Evolutionary conservation across 1,140 invertebrate genomes (phyloP).

Genomic region (Leptestheria dahalacensis): DNA sequence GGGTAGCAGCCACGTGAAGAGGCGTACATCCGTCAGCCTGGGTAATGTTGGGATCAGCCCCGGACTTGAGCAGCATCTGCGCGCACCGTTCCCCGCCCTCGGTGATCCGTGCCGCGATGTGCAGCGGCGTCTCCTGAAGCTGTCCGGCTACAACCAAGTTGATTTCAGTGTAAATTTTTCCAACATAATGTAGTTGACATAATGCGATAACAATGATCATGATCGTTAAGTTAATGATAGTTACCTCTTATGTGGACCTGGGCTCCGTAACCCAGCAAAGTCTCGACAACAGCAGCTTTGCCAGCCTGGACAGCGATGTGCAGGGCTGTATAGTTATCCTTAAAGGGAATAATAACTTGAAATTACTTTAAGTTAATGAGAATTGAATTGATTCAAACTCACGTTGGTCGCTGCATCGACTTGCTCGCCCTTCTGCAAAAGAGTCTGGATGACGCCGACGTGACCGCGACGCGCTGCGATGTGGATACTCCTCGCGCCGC

Average conservation of each 20-base stretch:
- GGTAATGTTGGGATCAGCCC: conserved; percentile 81
- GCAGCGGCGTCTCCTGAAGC: conserved; percentile 78
- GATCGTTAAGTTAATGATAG: background rate
- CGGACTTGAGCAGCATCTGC: conserved; percentile 91
- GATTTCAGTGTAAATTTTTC: too few species aligned
- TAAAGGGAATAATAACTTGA: conserved; percentile 15
- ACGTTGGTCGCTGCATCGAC: conserved; percentile 90
- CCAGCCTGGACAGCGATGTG: conserved; percentile 95
- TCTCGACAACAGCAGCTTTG: conserved; percentile 91
- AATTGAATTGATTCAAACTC: conserved; percentile 26
- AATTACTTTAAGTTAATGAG: background rate
- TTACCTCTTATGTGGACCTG: conserved; percentile 82
- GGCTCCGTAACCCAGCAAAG: conserved; percentile 86
- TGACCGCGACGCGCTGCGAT: conserved; percentile 85
- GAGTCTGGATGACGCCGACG: conserved; percentile 89
- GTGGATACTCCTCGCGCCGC: conserved; percentile 79
- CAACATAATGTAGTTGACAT: too few species aligned
- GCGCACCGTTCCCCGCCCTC: conserved; percentile 93
- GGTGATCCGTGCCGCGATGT: conserved; percentile 81
- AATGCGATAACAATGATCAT: background rate
- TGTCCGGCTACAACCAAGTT: conserved; percentile 42
- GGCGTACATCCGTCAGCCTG: conserved; percentile 88
- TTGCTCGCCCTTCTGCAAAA: conserved; percentile 88
- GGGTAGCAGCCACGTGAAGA: conserved; percentile 49
- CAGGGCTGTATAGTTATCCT: conserved; percentile 96